phyloP scores from a whole-genome alignment of 2,797 vertebrate genomes.

The Astyanax mexicanus region DNA sequence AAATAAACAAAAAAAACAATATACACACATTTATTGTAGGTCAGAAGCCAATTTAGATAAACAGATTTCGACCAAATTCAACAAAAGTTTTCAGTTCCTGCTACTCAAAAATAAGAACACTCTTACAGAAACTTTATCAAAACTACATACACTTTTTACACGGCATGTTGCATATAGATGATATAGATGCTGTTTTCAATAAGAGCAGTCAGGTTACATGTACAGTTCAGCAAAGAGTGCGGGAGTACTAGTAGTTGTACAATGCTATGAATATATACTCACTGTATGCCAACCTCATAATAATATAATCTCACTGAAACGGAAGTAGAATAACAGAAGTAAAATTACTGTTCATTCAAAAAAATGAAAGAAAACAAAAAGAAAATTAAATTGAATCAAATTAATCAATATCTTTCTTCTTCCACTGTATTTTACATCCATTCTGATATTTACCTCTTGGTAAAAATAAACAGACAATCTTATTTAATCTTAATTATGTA shows the following conservation, averaged over 20 bases:
- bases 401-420: background rate
- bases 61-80: background rate
- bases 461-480: background rate
- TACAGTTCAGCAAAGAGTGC: background rate
- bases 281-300: background rate
- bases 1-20: too few species aligned
- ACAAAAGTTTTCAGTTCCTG: background rate
- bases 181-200: background rate
- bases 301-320: background rate
- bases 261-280: background rate
- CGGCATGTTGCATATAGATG: background rate
- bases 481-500: too few species aligned
- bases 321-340: background rate
- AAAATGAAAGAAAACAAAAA: background rate
- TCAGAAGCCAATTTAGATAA: too few species aligned
- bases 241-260: background rate
- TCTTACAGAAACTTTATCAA: background rate
- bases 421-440: background rate
- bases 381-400: background rate
- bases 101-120: too few species aligned
- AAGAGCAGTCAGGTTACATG: background rate
- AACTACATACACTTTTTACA: conserved; percentile 26
- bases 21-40: too few species aligned
- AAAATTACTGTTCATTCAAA: background rate
- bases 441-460: background rate